Percentiles rank a stretch among this genome's conserved stretches.
Conservation (phyloP, 1,140 invertebrate species). For the Drosophila willistoni region DNA sequence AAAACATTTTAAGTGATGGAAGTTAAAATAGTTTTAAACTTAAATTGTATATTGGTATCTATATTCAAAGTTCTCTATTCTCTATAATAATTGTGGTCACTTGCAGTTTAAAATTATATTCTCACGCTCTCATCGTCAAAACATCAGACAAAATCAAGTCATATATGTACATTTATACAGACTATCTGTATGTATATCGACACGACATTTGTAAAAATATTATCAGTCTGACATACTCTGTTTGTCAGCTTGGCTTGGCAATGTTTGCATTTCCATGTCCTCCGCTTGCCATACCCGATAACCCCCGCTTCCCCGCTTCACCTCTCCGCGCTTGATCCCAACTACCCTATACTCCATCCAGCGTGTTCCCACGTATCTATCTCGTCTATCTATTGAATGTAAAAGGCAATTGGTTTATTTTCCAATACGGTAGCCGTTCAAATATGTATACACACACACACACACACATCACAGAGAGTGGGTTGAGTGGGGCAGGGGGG, state of each 20-base stretch:
- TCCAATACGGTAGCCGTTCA: conserved; percentile 79
- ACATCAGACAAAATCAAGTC: conserved; percentile 5
- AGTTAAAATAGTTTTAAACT: too few relatives aligned
- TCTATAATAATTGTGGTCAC: neutral
- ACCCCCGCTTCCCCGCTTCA: neutral
- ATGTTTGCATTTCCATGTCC: conserved; percentile 71
- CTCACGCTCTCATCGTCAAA: conserved; percentile 15
- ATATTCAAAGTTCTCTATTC: neutral
- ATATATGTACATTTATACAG: conserved; percentile 30
- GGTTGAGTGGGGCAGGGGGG: conserved; percentile 4
- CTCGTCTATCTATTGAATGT: conserved; percentile 64
- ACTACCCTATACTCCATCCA: conserved; percentile 10
- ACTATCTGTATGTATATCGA: conserved; percentile 29
- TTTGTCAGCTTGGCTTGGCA: conserved; percentile 56
- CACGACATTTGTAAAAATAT: conserved; percentile 60
- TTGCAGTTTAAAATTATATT: neutral
- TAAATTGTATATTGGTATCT: too few relatives aligned
- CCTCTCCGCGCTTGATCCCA: neutral
- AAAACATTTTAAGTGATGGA: too few relatives aligned
- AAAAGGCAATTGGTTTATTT: conserved; percentile 79
- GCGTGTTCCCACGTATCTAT: conserved; percentile 35
- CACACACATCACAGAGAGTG: conserved; percentile 25
- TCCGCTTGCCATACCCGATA: conserved; percentile 20
- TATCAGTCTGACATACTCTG: conserved; percentile 61
- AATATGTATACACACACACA: conserved; percentile 47